Evolutionary conservation across 2,113 vertebrate genomes (phyloP).

Genomic region (Paratilapia polleni): DNA sequence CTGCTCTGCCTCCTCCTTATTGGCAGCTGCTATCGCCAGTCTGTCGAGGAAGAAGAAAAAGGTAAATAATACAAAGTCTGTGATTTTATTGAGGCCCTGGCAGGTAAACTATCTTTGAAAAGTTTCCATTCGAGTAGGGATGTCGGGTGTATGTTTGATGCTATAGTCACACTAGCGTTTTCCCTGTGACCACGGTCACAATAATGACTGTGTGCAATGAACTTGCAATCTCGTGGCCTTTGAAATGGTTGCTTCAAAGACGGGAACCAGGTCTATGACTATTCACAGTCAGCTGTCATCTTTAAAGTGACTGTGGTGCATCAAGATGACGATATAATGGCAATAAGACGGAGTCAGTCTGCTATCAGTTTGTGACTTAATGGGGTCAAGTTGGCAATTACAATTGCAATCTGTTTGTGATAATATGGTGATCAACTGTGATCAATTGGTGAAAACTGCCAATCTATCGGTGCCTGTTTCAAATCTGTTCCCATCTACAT

Average conservation of each 20-base stretch:
- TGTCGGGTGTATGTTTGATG: no score
- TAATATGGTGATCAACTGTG: neutral
- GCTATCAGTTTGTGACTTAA: neutral
- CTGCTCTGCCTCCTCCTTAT: constrained; percentile 66
- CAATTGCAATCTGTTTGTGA: neutral
- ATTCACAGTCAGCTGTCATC: neutral
- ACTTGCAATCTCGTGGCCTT: no score
- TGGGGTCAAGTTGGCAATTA: neutral
- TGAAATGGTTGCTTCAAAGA: no score
- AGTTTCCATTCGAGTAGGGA: neutral
- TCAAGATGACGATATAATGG: neutral
- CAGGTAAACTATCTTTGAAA: neutral
- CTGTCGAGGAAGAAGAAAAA: constrained; percentile 62
- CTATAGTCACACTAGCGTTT: no score
- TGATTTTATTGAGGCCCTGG: neutral
- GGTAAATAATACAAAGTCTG: neutral
- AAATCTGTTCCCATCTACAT: neutral
- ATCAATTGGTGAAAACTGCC: no score
- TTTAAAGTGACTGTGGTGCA: neutral
- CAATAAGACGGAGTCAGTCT: neutral
- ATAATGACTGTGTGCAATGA: neutral
- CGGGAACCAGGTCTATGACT: no score
- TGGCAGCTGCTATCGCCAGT: constrained; percentile 68
- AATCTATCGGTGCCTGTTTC: neutral
- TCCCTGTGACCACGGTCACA: no score